Percentiles rank a stretch among this genome's conserved stretches.
Conservation (phyloP, 2,113 vertebrate genomes). For the Gasterosteus nipponicus region DNA sequence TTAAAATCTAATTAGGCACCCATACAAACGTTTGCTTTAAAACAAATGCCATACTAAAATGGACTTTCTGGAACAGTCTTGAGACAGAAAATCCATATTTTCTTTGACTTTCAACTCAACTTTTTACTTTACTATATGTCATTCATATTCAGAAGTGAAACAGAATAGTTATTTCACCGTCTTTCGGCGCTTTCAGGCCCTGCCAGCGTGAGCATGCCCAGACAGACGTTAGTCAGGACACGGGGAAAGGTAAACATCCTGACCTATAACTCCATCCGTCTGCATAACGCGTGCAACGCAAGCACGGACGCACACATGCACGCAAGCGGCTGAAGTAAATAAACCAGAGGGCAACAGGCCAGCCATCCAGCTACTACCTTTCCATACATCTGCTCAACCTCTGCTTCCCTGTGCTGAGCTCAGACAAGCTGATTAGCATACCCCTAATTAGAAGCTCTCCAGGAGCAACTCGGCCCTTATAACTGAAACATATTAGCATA, state of each 20-base stretch:
- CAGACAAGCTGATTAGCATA: constrained; percentile 2
- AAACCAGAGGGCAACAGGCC: constrained; percentile 23
- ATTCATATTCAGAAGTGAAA: neutral
- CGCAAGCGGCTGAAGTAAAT: constrained; percentile 34
- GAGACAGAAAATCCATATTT: neutral
- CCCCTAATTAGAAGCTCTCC: constrained; percentile 16
- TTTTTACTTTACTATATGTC: neutral
- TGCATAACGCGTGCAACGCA: constrained; percentile 22
- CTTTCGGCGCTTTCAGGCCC: neutral
- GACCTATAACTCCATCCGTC: constrained; percentile 51
- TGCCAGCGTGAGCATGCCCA: constrained; percentile 33
- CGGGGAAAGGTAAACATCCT: constrained; percentile 73
- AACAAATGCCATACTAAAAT: neutral
- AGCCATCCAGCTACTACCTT: constrained; percentile 24
- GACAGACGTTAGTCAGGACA: constrained; percentile 52
- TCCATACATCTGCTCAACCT: constrained; percentile 35
- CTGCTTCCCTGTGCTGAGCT: constrained; percentile 16
- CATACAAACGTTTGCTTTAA: neutral
- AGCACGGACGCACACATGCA: constrained; percentile 21
- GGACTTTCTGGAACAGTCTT: neutral
- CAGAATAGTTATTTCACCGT: neutral
- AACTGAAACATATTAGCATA: constrained; percentile 30
- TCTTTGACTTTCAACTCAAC: neutral
- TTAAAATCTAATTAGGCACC: neutral
- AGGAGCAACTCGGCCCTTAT: constrained; percentile 26